Base-by-base conservation (phyloP, 2,888 invertebrate species). In the Leptinotarsa tumamoca region DNA sequence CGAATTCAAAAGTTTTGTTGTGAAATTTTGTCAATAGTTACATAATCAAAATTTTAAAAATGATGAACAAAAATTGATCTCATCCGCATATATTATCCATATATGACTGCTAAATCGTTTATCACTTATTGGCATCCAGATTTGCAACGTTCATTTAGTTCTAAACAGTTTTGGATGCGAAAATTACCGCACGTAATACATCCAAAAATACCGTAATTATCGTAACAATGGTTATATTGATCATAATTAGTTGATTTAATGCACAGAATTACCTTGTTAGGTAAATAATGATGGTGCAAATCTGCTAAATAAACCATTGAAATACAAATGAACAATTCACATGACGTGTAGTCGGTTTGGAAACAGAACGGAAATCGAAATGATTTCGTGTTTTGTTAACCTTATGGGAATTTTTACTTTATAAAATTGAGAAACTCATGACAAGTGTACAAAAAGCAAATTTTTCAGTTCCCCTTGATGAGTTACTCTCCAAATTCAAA, bases 241-340 rank as follows among this genome's bases (percentile, higher is more conserved):
- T n/a, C 17, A 43, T 43, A 43, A 63, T 63, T 33, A 63, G 63
- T 63, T 33, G 63, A 63, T 63, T 63, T n/a, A 63, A 7, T 15
- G 43, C 63, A 43, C n/a, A 33, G 14, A 63, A 63, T 63, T 43
- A 63, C 27, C 18, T 43, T 43, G 63, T 63, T 63, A 43, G 63
- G 17, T 43, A 63, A 63, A 63, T 63, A 33, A 63, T 43, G 43
- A 63, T 33, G 63, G 58, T 58, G 58, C 58, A 58, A 58, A 58
- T 58, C 15, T 17, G 43, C n/a, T 17, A 10, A 63, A 33, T 43
- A n/a, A 63, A 63, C n/a, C 15, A 43, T 5, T 63, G 17, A 7
- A 63, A 43, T 63, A 13, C 58, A 17, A 63, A 33, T 63, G 58
- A 58, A 43, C 43, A 43, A 43, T n/a, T 0, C 43, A 43, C 43